Percentiles rank a stretch among this genome's conserved stretches.
Conservation (phyloP, 2,797 vertebrate genomes). For the Gymnoscopelus braueri region DNA sequence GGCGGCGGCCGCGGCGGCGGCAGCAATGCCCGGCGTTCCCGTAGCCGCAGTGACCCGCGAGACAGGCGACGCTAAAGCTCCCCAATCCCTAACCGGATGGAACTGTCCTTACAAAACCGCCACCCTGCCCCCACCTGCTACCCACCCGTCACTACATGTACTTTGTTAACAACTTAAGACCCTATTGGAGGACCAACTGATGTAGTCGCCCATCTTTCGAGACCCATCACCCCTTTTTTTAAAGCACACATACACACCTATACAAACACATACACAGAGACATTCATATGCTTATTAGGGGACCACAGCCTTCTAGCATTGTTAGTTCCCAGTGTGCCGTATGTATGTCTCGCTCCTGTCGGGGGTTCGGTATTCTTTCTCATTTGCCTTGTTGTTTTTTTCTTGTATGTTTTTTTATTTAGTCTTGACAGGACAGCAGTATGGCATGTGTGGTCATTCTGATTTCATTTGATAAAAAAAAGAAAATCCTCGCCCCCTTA, state of each 20-base stretch:
- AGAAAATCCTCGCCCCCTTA: background rate
- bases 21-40: slow-evolving; percentile 74
- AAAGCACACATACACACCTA: slow-evolving; percentile 61
- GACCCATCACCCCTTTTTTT: slow-evolving; percentile 59
- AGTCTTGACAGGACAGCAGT: slow-evolving; percentile 32
- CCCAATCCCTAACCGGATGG: slow-evolving; percentile 27
- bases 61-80: slow-evolving; percentile 82
- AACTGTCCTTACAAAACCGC: slow-evolving; percentile 53
- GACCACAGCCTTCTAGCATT: slow-evolving; percentile 71
- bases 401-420: slow-evolving; percentile 30
- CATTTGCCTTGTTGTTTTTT: slow-evolving; percentile 35
- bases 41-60: slow-evolving; percentile 89
- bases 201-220: slow-evolving; percentile 66
- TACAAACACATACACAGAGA: slow-evolving; percentile 13
- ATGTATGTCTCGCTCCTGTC: slow-evolving; percentile 49
- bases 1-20: slow-evolving; percentile 59
- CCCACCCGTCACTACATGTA: slow-evolving; percentile 71
- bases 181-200: slow-evolving; percentile 79
- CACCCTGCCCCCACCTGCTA: slow-evolving; percentile 11
- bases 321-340: slow-evolving; percentile 72
- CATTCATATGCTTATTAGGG: slow-evolving; percentile 56
- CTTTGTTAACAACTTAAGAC: slow-evolving; percentile 72
- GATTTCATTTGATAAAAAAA: slow-evolving; percentile 38
- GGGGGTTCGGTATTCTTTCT: slow-evolving; percentile 55
- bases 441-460: slow-evolving; percentile 57